Evolutionary conservation across 2,113 vertebrate genomes (phyloP), one percentile per base, ranked within the genome.

Genomic region (Pavo muticus): DNA sequence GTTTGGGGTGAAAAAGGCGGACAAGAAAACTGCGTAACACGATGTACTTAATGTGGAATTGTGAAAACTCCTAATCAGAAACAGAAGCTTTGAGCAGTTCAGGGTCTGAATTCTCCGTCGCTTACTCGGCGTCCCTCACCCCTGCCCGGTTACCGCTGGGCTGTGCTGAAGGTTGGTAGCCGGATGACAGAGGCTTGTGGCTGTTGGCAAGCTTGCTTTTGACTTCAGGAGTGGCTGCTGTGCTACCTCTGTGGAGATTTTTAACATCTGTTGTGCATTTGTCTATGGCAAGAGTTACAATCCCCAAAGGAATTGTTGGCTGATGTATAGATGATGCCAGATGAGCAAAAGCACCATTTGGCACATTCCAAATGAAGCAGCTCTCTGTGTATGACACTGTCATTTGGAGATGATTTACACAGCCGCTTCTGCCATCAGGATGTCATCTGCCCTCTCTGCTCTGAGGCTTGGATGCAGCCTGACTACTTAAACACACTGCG

Each of bases 331-430:
- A 95, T 86, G 94, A 82, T 94, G 92, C 95, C 91, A 97, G 92
- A 95, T 94, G 93, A 95, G 76, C 65, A 95, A 96, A 96, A 93
- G 81, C 72, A 88, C 78, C 68, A 37, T 96, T 96, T 95, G 96
- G 94, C 94, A 90, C 90, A 93, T 97, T 91, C 91, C 94, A 94
- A 96, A 94, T 93, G 23, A 82, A 90, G 92, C 88, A 75, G 84
- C 72, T 84, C 90, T 90, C 95, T 3, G 6, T 64, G 87, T 85
- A 92, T 10, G 93, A 94, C 90, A n/a, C 76, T 90, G 93, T 96
- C 94, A 91, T 93, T 95, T 91, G 94, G 81, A 84, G 91, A 96
- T 95, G 94, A 96, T 97, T 97, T 97, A 92, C 90, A 88, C 56
- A 14, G 54, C 91, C 50, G 1, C 5, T 57, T 54, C 91, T 96